Conservation (phyloP, 35 echinoderm and acorn worm genomes). For the Apostichopus californicus region DNA sequence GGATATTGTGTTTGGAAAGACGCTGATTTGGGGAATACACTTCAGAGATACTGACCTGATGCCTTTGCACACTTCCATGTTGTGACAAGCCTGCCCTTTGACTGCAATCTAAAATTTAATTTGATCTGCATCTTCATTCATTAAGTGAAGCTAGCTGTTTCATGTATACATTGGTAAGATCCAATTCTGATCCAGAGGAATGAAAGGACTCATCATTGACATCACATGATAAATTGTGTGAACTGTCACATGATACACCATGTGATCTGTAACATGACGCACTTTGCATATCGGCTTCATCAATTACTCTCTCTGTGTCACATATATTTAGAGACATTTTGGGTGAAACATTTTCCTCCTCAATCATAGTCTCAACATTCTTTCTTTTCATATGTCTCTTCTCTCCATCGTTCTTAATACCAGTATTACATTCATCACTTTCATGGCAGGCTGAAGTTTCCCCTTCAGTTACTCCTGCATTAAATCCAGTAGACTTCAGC, state of each 20-base stretch:
- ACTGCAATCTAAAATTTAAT: too few relatives aligned
- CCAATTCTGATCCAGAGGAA: slow-evolving; percentile 2
- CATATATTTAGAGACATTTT: not conserved
- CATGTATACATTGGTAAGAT: slow-evolving; percentile 6
- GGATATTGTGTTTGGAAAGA: too few relatives aligned
- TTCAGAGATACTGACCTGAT: too few relatives aligned
- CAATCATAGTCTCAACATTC: not conserved
- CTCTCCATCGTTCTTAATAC: slow-evolving; percentile 9
- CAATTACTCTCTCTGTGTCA: not conserved
- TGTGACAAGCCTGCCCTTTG: too few relatives aligned
- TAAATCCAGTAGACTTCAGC: not conserved
- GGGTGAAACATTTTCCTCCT: not conserved
- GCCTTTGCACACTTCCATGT: too few relatives aligned
- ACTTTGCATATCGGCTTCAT: not conserved
- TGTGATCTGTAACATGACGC: not conserved
- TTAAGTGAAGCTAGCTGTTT: not conserved
- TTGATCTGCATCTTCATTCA: too few relatives aligned
- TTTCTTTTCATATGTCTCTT: not conserved
- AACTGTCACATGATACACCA: not conserved
- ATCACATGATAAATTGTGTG: not conserved
- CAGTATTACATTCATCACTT: not conserved
- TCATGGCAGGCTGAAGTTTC: not conserved
- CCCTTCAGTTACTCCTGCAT: not conserved
- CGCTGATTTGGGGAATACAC: too few relatives aligned
- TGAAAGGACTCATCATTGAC: not conserved